phyloP scores from a whole-genome alignment of 2,113 vertebrate species.

The Geococcyx californianus region DNA sequence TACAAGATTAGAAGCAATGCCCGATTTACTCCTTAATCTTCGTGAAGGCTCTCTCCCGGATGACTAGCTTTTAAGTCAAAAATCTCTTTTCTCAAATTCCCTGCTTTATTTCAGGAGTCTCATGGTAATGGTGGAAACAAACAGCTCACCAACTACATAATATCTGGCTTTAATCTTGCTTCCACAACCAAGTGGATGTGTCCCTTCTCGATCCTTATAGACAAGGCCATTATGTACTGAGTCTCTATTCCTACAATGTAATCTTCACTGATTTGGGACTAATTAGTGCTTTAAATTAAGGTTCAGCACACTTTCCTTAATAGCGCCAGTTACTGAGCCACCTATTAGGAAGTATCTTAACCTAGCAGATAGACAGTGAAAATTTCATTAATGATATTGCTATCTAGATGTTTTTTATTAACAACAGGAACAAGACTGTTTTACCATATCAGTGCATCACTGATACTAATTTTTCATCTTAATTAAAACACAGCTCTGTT shows the following conservation, averaged over 20 bases:
- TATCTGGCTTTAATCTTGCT: not conserved
- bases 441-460: not conserved
- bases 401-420: not conserved
- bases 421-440: not conserved
- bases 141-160: not conserved
- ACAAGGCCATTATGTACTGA: not conserved
- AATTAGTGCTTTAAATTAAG: constrained; percentile 24
- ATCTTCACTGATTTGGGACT: not conserved
- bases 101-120: not conserved
- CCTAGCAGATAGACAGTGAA: not conserved
- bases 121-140: not conserved
- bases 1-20: not conserved
- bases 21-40: not conserved
- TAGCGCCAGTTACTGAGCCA: not conserved
- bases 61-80: not conserved
- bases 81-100: not conserved
- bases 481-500: not conserved
- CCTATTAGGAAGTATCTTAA: not conserved
- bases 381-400: not conserved
- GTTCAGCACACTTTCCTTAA: not conserved
- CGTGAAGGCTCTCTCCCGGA: not conserved
- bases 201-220: not conserved
- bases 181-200: not conserved
- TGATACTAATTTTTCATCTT: not conserved
- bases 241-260: not conserved